A percentile compares a stretch with the other conserved stretches of the same genome.
phyloP scores from a whole-genome alignment of 1,140 invertebrate genomes.

The Spodoptera frugiperda region DNA sequence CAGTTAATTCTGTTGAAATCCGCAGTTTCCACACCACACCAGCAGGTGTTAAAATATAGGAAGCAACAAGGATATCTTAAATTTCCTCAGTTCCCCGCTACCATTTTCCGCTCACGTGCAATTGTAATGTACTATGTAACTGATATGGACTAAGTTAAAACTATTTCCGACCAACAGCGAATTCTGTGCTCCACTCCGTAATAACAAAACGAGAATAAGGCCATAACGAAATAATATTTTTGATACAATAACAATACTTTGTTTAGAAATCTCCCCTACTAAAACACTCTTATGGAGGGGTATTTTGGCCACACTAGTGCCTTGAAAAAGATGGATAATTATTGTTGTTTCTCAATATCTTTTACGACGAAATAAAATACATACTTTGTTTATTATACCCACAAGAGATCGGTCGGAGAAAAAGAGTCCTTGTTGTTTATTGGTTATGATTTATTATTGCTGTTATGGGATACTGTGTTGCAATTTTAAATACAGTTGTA shows the following conservation, averaged over 20 bases:
- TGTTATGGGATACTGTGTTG: slow-evolving; percentile 16
- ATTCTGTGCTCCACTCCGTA: slow-evolving; percentile 32
- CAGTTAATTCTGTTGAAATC: slow-evolving; percentile 64
- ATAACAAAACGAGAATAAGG: slow-evolving; percentile 2
- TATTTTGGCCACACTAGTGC: not conserved
- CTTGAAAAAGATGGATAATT: not conserved
- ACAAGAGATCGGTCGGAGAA: not conserved
- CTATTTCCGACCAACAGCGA: slow-evolving; percentile 44
- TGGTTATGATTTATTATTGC: slow-evolving; percentile 23
- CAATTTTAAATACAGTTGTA: slow-evolving; percentile 35
- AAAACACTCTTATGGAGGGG: not conserved
- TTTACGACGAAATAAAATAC: slow-evolving; percentile 7
- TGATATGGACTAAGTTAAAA: slow-evolving; percentile 63
- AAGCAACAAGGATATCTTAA: slow-evolving; percentile 60
- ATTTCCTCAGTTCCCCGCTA: slow-evolving; percentile 59
- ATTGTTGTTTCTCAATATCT: slow-evolving; percentile 11
- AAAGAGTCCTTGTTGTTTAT: slow-evolving; percentile 14
- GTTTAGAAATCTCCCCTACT: not conserved
- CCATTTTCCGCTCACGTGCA: slow-evolving; percentile 68
- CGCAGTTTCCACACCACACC: slow-evolving; percentile 47
- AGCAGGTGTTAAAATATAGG: slow-evolving; percentile 66
- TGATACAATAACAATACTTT: slow-evolving; percentile 13
- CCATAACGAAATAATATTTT: slow-evolving; percentile 4
- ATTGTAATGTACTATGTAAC: slow-evolving; percentile 64
- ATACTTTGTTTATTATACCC: slow-evolving; percentile 15